Percentiles rank a stretch among this genome's conserved stretches.
These are phyloP conservation scores for Pristionchus maxplancki DNA, from an alignment of 2,888 invertebrate species.

Conservation along the genomic window DNA sequence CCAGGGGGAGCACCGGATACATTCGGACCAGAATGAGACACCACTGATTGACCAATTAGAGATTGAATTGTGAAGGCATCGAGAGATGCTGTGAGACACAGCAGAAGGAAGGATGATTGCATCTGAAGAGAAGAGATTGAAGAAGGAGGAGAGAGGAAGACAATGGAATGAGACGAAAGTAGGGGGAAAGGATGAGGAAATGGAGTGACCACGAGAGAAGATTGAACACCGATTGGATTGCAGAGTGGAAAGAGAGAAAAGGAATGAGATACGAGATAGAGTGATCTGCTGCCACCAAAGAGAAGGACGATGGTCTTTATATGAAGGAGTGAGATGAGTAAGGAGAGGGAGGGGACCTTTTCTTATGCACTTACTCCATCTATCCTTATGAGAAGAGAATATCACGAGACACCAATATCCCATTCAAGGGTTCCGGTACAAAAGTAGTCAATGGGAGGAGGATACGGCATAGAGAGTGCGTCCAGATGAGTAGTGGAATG, in stretches of 20 bases:
- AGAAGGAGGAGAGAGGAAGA: neutral
- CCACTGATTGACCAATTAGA: conserved; percentile 1
- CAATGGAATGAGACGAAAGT: neutral
- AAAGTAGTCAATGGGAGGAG: neutral
- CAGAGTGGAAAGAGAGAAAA: conserved; percentile 1
- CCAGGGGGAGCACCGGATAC: conserved; percentile 14
- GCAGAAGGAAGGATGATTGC: conserved; percentile 13
- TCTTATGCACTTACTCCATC: neutral
- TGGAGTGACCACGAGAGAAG: conserved; percentile 24
- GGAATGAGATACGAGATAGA: neutral
- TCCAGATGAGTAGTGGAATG: neutral
- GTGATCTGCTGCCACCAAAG: neutral
- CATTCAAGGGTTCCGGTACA: neutral
- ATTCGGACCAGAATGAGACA: conserved; percentile 51
- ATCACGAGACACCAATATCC: neutral
- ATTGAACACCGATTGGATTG: conserved; percentile 19
- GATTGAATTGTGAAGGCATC: conserved; percentile 22
- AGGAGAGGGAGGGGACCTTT: conserved; percentile 24
- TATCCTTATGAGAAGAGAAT: conserved; percentile 19
- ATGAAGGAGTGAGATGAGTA: neutral
- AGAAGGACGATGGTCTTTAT: neutral
- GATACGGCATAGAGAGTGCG: neutral
- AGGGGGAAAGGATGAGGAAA: neutral
- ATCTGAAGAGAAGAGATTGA: conserved; percentile 21
- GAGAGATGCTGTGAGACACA: neutral